phyloP scores from a whole-genome alignment of 30 jellyfish, hydroid and myxozoan genomes.

The Nemopilema nomurai region DNA sequence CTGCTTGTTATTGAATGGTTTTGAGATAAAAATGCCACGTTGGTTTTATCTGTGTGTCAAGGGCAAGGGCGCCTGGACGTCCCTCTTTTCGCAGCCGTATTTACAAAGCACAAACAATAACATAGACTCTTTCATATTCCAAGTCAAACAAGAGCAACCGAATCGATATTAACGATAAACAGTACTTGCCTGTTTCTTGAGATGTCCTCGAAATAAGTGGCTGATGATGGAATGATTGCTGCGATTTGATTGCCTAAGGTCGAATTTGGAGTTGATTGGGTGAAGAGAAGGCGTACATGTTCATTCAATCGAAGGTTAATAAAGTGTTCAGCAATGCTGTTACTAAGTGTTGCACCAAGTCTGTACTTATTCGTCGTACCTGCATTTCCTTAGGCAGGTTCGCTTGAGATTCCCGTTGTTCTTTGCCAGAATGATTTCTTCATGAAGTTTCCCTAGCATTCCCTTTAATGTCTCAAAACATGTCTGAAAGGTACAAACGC shows the following conservation, averaged over 20 bases:
- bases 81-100: no score
- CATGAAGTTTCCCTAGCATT: conserved; percentile 50
- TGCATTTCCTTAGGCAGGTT: conserved; percentile 64
- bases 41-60: no score
- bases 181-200: conserved; percentile 59
- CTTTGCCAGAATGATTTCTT: conserved; percentile 64
- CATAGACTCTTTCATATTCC: no score
- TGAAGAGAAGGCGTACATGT: background rate
- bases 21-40: no score
- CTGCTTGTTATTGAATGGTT: no score
- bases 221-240: conserved; percentile 76
- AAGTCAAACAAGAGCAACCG: no score
- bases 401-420: conserved; percentile 48
- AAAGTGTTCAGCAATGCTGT: background rate
- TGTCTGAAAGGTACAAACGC: conserved; percentile 14
- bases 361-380: conserved; percentile 20
- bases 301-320: background rate
- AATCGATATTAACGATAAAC: background rate
- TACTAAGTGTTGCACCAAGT: no score
- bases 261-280: background rate
- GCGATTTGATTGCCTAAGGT: conserved; percentile 50
- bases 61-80: no score
- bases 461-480: conserved; percentile 55
- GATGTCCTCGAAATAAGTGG: conserved; percentile 79
- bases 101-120: no score